Evolutionary conservation across 1,140 invertebrate genomes (phyloP).

Genomic region (Acromyrmex charruanus): DNA sequence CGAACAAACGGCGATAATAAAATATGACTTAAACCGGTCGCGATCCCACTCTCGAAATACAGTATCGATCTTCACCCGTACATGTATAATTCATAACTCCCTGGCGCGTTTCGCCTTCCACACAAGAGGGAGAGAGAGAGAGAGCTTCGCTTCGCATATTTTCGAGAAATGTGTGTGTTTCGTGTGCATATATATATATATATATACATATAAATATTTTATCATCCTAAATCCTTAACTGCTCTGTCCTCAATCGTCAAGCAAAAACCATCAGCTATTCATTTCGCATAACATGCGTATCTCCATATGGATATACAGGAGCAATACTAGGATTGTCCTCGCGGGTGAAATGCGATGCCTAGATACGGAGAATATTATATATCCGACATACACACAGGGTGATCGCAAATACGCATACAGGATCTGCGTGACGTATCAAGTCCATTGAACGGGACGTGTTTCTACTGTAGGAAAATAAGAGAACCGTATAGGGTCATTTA

Average conservation of each 20-base stretch:
- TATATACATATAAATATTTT: background rate
- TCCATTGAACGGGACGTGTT: background rate
- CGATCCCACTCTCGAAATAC: slow-evolving; percentile 56
- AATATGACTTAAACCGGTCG: slow-evolving; percentile 53
- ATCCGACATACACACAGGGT: background rate
- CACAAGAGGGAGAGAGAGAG: background rate
- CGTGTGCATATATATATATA: background rate
- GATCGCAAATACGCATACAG: background rate
- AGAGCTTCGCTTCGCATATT: background rate
- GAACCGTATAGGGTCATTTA: too few species aligned
- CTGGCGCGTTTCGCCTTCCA: slow-evolving; percentile 27
- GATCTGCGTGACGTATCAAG: background rate
- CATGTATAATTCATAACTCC: slow-evolving; percentile 53
- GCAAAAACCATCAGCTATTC: slow-evolving; percentile 22
- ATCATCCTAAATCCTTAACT: slow-evolving; percentile 22
- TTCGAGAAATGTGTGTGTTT: background rate
- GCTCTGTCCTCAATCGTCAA: slow-evolving; percentile 1
- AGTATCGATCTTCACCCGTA: slow-evolving; percentile 40
- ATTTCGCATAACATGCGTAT: slow-evolving; percentile 10
- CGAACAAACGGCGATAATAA: slow-evolving; percentile 55
- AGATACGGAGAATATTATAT: background rate
- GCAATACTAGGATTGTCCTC: background rate
- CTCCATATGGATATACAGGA: background rate
- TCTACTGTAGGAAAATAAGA: too few species aligned
- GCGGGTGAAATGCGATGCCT: background rate